These are phyloP conservation scores for Trichomycterus rosablanca DNA, from an alignment of 2,113 vertebrate species.

Conservation along the genomic window DNA sequence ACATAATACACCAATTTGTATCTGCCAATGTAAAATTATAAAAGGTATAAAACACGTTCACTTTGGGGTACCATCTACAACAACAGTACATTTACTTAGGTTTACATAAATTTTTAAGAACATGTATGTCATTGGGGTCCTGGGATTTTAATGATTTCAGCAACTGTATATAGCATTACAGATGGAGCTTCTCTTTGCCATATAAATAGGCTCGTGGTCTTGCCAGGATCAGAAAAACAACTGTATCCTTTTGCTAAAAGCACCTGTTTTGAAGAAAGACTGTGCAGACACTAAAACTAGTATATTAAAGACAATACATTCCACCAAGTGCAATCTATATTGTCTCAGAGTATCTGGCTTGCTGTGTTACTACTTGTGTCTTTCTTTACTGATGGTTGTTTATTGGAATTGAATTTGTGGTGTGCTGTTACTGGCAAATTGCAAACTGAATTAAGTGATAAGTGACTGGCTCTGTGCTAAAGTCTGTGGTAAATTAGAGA, in stretches of 20 bases:
- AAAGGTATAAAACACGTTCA: too few relatives aligned
- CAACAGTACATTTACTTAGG: too few relatives aligned
- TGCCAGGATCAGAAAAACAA: too few relatives aligned
- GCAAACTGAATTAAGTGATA: slow-evolving; percentile 10
- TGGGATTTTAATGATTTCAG: too few relatives aligned
- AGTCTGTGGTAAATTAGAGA: slow-evolving; percentile 11
- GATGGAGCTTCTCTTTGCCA: too few relatives aligned
- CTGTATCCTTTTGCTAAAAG: not conserved
- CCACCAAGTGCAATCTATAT: not conserved
- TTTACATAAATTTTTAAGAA: too few relatives aligned
- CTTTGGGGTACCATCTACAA: too few relatives aligned
- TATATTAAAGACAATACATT: not conserved
- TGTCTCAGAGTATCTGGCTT: slow-evolving; percentile 1
- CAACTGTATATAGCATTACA: too few relatives aligned
- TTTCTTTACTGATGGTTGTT: slow-evolving; percentile 5
- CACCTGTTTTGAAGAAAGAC: slow-evolving; percentile 9
- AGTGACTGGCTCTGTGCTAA: slow-evolving; percentile 17
- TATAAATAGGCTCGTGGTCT: too few relatives aligned
- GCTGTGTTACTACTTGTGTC: slow-evolving; percentile 12
- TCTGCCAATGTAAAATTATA: too few relatives aligned
- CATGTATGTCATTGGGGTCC: too few relatives aligned
- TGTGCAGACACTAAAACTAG: slow-evolving; percentile 10
- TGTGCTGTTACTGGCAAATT: not conserved
- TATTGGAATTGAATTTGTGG: not conserved
- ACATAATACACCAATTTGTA: too few relatives aligned